A percentile compares a stretch with the other conserved stretches of the same genome.
Conservation (phyloP, 2,888 invertebrate genomes). For the Carterocephalus palaemon region DNA sequence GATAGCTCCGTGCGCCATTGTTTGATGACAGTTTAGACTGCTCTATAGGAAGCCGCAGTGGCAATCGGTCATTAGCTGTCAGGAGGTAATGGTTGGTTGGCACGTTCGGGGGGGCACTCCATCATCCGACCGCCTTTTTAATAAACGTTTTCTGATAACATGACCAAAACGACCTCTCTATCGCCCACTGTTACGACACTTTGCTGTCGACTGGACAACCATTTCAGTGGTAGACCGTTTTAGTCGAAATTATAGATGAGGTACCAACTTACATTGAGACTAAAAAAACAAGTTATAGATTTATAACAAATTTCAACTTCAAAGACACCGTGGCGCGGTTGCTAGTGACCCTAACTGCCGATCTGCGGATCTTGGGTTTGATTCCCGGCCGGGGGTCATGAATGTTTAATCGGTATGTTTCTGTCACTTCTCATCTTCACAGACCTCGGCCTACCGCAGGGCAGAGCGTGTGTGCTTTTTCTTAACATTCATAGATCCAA, state of each 20-base stretch:
- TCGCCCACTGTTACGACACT: constrained; percentile 56
- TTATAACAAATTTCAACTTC: no score
- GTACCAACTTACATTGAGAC: not conserved
- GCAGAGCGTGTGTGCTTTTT: no score
- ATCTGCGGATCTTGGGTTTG: no score
- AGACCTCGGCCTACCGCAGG: no score
- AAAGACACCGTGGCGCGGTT: no score
- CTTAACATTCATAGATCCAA: no score
- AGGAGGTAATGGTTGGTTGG: constrained; percentile 62
- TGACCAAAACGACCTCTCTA: constrained; percentile 34
- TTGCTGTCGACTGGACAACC: constrained; percentile 52
- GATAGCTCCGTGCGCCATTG: constrained; percentile 68
- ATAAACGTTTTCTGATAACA: constrained; percentile 61
- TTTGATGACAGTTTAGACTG: constrained; percentile 63
- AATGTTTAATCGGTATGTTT: no score
- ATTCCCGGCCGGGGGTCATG: no score
- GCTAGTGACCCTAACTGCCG: no score
- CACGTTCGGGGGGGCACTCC: constrained; percentile 51
- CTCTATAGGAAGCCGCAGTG: constrained; percentile 54
- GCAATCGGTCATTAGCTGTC: constrained; percentile 72
- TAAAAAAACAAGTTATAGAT: no score
- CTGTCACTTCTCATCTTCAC: no score
- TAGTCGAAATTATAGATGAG: constrained; percentile 5
- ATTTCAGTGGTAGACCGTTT: constrained; percentile 6
- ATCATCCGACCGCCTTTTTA: constrained; percentile 64